Evolutionary conservation across 2,113 vertebrate species (phyloP), one percentile per base, ranked within the genome.

Genomic region (Boulengeromyrus knoepffleri): DNA sequence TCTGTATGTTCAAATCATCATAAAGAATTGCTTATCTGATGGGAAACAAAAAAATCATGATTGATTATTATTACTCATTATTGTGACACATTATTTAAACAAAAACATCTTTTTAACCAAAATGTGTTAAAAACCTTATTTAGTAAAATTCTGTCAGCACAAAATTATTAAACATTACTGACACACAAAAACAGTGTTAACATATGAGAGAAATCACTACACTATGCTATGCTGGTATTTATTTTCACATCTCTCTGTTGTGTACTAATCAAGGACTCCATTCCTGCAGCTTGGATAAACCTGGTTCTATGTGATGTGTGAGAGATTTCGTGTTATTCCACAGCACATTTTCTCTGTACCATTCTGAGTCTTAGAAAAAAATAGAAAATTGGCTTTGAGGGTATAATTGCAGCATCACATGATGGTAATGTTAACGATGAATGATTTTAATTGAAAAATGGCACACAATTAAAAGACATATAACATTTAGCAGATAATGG

Each of bases 381-480:
- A 36, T 39, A 4, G 10, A 80, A 15, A 80, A 80, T 10, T 6
- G 17, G 21, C 27, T 8, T 45, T 66, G 3, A 31, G 36, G 74
- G 31, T 10, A 52, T 58, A 52, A 39, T 45, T 45, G 50, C 31
- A 46, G 70, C 74, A 8, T 89, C 24, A 50, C 56, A 62, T 62
- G 52, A 39, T 42, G 36, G 53, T 90, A 84, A 90, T 85, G 83
- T 86, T 45, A 85, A 53, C 17, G 1, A 45, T 88, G 85, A 90
- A 85, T 66, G 89, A 74, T 50, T 88, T 80, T 62, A 88, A 90
- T 88, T 88, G 89, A 46, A 27, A 89, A 77, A 13, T 21, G 85
- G 85, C 19, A 36, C 39, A 21, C 88, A 42, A 89, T 90, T 89
- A 66, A 85, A 70, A 89, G 49, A 58, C 27, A 53, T 56, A 90